Evolutionary conservation across 2,888 invertebrate species (phyloP).

Genomic region (Acrobasis suavella): DNA sequence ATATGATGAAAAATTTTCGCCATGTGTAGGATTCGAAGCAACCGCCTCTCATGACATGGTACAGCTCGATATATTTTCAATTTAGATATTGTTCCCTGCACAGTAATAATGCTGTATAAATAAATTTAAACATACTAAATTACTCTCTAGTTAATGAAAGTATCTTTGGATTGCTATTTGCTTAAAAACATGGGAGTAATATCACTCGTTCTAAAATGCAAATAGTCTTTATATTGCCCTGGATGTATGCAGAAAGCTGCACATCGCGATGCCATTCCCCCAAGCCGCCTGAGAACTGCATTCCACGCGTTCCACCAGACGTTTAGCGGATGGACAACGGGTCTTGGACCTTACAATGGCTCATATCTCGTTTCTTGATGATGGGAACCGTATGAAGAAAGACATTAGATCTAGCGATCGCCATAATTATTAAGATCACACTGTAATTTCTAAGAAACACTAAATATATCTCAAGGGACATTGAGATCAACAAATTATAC

Average conservation of each 20-base stretch:
- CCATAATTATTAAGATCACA: slow-evolving; percentile 2
- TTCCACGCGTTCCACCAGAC: slow-evolving; percentile 59
- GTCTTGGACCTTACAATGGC: slow-evolving; percentile 57
- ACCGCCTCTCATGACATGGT: no score
- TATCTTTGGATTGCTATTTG: no score
- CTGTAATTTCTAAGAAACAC: background rate
- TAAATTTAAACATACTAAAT: no score
- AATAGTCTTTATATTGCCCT: slow-evolving; percentile 10
- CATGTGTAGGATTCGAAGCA: no score
- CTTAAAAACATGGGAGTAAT: background rate
- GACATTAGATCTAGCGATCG: slow-evolving; percentile 12
- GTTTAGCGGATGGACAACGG: slow-evolving; percentile 56
- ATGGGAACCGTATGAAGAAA: slow-evolving; percentile 28
- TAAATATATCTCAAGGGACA: no score
- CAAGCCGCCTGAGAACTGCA: slow-evolving; percentile 60
- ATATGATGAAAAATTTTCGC: no score
- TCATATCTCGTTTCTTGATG: slow-evolving; percentile 33
- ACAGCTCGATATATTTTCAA: no score
- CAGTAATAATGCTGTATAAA: no score
- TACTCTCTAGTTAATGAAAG: no score
- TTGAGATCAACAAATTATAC: no score
- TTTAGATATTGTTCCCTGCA: no score
- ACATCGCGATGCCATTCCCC: slow-evolving; percentile 23
- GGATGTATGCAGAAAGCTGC: slow-evolving; percentile 20
- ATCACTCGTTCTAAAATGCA: slow-evolving; percentile 7